phyloP scores from a whole-genome alignment of 1,140 invertebrate genomes.

The Drosophila rhopaloa region DNA sequence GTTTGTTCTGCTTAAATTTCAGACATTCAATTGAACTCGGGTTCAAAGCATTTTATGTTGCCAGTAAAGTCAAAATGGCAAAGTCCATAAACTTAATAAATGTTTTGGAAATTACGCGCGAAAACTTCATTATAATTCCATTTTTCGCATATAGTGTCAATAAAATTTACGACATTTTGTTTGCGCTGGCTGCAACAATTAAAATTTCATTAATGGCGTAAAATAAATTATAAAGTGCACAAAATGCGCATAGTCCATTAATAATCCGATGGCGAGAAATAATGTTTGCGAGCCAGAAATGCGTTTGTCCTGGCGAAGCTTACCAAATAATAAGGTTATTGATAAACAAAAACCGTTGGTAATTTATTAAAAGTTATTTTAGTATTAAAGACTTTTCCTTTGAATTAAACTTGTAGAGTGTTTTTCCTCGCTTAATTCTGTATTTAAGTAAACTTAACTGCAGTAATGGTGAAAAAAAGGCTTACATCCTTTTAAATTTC shows the following conservation, averaged over 20 bases:
- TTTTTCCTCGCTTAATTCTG: not conserved
- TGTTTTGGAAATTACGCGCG: slow-evolving; percentile 39
- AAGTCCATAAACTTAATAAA: slow-evolving; percentile 41
- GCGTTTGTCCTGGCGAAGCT: not conserved
- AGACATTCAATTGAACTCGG: slow-evolving; percentile 23
- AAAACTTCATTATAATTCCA: slow-evolving; percentile 51
- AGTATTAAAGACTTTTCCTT: not conserved
- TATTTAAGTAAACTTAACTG: not conserved
- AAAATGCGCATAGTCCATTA: slow-evolving; percentile 29
- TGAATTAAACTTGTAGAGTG: not conserved
- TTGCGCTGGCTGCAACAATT: slow-evolving; percentile 36
- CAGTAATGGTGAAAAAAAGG: not conserved
- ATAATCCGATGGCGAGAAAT: slow-evolving; percentile 14
- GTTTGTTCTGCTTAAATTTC: slow-evolving; percentile 8
- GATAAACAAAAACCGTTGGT: not conserved
- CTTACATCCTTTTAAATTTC: no score
- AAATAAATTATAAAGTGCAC: slow-evolving; percentile 44
- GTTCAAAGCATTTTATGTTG: slow-evolving; percentile 9
- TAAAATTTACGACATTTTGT: slow-evolving; percentile 47
- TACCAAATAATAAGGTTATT: not conserved
- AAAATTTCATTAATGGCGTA: slow-evolving; percentile 40
- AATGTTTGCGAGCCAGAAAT: slow-evolving; percentile 7
- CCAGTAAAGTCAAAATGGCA: not conserved
- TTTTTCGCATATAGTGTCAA: slow-evolving; percentile 46
- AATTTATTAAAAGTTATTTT: not conserved